Evolutionary conservation across 1,140 invertebrate species (phyloP).

Genomic region (Hestina assimilis): DNA sequence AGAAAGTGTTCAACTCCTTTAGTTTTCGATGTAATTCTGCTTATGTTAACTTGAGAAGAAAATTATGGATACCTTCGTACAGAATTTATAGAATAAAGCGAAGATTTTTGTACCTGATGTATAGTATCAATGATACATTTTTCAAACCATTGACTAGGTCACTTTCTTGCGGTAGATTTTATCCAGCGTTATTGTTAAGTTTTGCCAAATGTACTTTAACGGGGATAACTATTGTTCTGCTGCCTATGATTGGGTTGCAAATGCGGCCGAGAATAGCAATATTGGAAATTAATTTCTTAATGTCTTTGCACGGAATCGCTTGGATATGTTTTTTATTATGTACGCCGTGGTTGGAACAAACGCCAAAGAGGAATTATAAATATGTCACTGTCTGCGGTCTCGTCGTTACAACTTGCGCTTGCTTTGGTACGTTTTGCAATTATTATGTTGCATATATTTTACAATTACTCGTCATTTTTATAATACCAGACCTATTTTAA

Average conservation of each 20-base stretch:
- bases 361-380: conserved; percentile 71
- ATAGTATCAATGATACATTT: conserved; percentile 71
- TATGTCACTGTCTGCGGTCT: conserved; percentile 61
- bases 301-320: conserved; percentile 65
- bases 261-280: conserved; percentile 55
- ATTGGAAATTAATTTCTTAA: conserved; percentile 61
- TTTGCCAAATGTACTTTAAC: conserved; percentile 59
- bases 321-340: conserved; percentile 69
- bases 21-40: conserved; percentile 63
- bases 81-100: conserved; percentile 63
- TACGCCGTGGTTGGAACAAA: conserved; percentile 68
- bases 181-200: conserved; percentile 65
- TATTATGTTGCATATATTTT: too few species aligned
- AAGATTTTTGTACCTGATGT: conserved; percentile 54
- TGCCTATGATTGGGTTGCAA: conserved; percentile 60
- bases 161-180: conserved; percentile 70
- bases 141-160: conserved; percentile 67
- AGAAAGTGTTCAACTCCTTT: conserved; percentile 67
- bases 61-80: conserved; percentile 64
- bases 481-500: too few species aligned
- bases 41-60: conserved; percentile 55
- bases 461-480: too few species aligned
- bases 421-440: conserved; percentile 59
- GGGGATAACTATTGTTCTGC: conserved; percentile 47
- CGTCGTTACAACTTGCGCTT: conserved; percentile 53